Evolutionary conservation across 2,113 vertebrate species (phyloP), one percentile per base, ranked within the genome.

Genomic region (Willisornis vidua): DNA sequence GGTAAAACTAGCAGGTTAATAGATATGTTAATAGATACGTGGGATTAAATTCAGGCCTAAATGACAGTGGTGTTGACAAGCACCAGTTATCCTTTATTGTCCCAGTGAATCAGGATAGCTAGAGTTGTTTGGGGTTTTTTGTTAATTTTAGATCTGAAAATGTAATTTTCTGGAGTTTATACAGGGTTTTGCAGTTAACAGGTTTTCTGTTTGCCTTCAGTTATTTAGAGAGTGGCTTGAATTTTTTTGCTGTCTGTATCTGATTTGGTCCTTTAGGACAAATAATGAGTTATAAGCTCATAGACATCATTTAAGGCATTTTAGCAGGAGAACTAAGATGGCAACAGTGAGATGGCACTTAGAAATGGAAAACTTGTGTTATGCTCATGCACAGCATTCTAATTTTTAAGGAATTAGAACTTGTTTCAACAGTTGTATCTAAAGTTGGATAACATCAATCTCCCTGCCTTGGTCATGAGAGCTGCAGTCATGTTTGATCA

Each of bases 11-110:
- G 6, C 10, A 55, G 24, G 7, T 62, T 59, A 63, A 7, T n/a
- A 45, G 33, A 14, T 17, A 2, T 0, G 2, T 37, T 37, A 37
- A 37, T 37, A 37, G 37, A 37, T 37, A 61, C 0, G 0, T 3
- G 2, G 14, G 12, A 20, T 70, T 73, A 35, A 94, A 66, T 62
- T 51, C 2, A 14, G 52, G 12, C 33, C 23, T 73, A 6, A 73
- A 43, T 62, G 29, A 79, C 12, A 19, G 10, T 14, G 54, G 5
- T 41, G 51, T 29, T n/a, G 57, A 58, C 49, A 77, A 37, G n/a
- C 20, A 4, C 3, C 12, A 22, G 11, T 65, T 54, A 16, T 18
- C 19, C 15, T 57, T 58, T 59, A 37, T 9, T 70, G 6, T 28
- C 52, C 24, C 39, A 62, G 43, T 73, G 71, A 62, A 26, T 51